Evolutionary conservation across 2,797 vertebrate genomes (phyloP).

Genomic region (Enteromius thamalakanensis): DNA sequence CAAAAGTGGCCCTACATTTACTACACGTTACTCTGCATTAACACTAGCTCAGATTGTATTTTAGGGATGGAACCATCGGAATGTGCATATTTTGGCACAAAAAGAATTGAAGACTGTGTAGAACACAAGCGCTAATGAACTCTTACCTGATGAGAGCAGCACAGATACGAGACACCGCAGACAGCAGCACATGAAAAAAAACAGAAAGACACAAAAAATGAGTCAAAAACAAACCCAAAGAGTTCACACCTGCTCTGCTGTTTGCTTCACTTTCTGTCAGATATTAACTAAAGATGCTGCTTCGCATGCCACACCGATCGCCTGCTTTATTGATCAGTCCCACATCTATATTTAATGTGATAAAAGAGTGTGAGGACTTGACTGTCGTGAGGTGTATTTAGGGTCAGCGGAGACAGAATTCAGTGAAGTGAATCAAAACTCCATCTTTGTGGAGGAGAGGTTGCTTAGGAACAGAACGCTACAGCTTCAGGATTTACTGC

Average conservation of each 20-base stretch:
- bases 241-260: background rate
- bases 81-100: background rate
- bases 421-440: background rate
- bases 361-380: conserved; percentile 41
- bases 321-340: conserved; percentile 23
- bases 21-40: background rate
- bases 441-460: conserved; percentile 49
- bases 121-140: background rate
- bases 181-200: background rate
- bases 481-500: conserved; percentile 13
- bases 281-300: conserved; percentile 29
- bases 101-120: background rate
- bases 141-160: conserved; percentile 37
- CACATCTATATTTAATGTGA: conserved; percentile 54
- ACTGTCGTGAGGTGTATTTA: conserved; percentile 32
- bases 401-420: conserved; percentile 34
- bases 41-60: background rate
- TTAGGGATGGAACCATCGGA: background rate
- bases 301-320: conserved; percentile 44
- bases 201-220: conserved; percentile 17
- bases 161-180: background rate
- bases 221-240: background rate
- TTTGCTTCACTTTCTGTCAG: background rate
- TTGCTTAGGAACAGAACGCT: conserved; percentile 73
- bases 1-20: too few relatives aligned